Conservation (phyloP, 2,113 vertebrate species). For the Cottus gobio region DNA sequence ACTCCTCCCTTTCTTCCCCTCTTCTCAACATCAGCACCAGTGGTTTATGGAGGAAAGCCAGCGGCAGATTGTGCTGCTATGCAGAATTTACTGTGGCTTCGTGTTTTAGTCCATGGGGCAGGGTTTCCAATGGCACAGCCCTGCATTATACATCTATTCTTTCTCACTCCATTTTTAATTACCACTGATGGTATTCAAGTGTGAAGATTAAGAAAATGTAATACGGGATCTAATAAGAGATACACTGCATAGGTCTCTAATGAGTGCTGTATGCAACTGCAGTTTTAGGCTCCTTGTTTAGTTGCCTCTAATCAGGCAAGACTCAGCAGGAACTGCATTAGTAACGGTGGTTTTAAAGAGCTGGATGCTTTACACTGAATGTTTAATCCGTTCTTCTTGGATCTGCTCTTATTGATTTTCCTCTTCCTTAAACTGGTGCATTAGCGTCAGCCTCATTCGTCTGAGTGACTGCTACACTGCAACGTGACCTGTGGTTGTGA, state of each 20-base stretch:
- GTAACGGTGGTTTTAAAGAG: neutral
- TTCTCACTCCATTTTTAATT: constrained; percentile 7
- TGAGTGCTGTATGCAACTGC: neutral
- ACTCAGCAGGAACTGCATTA: neutral
- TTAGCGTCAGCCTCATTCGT: constrained; percentile 51
- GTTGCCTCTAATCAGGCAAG: neutral
- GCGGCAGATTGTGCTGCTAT: constrained; percentile 69
- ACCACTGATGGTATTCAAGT: neutral
- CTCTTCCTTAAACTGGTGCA: constrained; percentile 50
- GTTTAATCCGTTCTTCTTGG: constrained; percentile 8
- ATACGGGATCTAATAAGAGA: constrained; percentile 12
- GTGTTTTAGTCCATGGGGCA: neutral
- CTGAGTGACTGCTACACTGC: constrained; percentile 33
- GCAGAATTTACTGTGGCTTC: constrained; percentile 57
- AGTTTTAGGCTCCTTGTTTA: neutral
- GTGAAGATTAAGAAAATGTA: constrained; percentile 1
- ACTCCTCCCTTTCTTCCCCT: constrained; percentile 34
- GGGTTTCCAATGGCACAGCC: neutral
- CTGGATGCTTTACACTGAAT: constrained; percentile 1
- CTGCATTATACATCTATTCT: constrained; percentile 2
- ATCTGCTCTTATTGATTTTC: constrained; percentile 46
- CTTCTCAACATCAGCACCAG: constrained; percentile 75
- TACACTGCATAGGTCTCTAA: neutral
- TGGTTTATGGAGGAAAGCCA: constrained; percentile 66
- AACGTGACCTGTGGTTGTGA: constrained; percentile 23